Percentiles rank a stretch among this genome's conserved stretches.
Conservation (phyloP, 1,140 invertebrate genomes). For the Drosophila truncata region DNA sequence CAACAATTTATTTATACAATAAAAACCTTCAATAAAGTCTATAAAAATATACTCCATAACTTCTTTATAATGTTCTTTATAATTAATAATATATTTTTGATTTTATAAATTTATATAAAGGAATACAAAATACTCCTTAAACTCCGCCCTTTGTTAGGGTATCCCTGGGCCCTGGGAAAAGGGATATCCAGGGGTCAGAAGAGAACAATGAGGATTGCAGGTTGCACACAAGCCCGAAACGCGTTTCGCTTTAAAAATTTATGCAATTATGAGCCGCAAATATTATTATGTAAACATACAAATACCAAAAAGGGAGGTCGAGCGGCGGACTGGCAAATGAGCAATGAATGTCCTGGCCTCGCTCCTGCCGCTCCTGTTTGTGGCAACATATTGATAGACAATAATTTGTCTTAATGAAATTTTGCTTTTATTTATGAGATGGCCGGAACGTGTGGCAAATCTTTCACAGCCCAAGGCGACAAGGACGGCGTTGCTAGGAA, state of each 20-base stretch:
- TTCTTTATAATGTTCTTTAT: no score
- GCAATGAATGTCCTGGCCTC: slow-evolving; percentile 33
- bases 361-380: slow-evolving; percentile 10
- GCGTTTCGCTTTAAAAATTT: slow-evolving; percentile 79
- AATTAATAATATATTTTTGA: no score
- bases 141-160: slow-evolving; percentile 4
- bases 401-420: slow-evolving; percentile 85
- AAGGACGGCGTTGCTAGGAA: slow-evolving; percentile 61
- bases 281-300: slow-evolving; percentile 83
- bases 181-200: slow-evolving; percentile 31
- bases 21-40: no score
- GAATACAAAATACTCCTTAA: not conserved
- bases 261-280: slow-evolving; percentile 83
- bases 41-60: no score
- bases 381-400: slow-evolving; percentile 85
- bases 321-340: slow-evolving; percentile 45
- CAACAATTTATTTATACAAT: no score
- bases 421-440: slow-evolving; percentile 82
- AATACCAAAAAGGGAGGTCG: slow-evolving; percentile 49
- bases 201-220: slow-evolving; percentile 39
- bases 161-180: slow-evolving; percentile 25
- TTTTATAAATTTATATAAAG: no score
- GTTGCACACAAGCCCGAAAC: slow-evolving; percentile 52
- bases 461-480: slow-evolving; percentile 16
- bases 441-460: slow-evolving; percentile 70